Base-by-base conservation (phyloP, 2,888 invertebrate genomes). In the Eutolmus rufibarbis region DNA sequence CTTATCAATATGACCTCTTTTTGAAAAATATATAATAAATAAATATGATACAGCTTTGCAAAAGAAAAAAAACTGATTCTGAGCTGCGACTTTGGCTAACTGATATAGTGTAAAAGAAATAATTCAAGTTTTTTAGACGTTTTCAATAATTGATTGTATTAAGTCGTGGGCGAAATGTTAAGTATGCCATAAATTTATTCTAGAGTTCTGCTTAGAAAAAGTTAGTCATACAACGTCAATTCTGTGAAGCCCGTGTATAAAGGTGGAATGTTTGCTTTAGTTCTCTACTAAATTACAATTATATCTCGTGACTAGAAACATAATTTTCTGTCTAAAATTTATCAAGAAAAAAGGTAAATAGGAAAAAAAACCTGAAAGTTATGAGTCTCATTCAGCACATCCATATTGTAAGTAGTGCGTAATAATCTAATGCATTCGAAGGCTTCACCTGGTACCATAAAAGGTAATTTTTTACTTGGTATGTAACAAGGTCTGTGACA, bases 401-500 rank as follows among this genome's bases (percentile, higher is more conserved):
- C 23, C 66, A 66, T 28, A 66, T 66, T 66, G 7, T 19, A 66
- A 23, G 66, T 66, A 66, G 66, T 28, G 66, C 66, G 66, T 66
- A 66, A 66, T 66, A 66, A 66, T 66, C 23, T 66, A 66, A 66
- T 66, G 66, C 66, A 66, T 66, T 66, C 66, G 66, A 66, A 23
- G 12, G 66, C 8, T 66, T 66, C 28, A 66, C 66, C 66, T 12
- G 28, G 66, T 66, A 66, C 66, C 66, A 28, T 28, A 66, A 66
- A 66, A 66, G 28, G 66, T 66, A 66, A 66, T 66, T 66, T 66
- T 66, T 66, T 66, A 66, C 28, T 66, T 23, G 9, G 28, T 66
- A 66, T 66, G 66, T 66, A 66, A 66, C 66, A 66, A 66, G 66
- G 66, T 66, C 82, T 76, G 82, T 40, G 82, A 82, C 82, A 82